Base-by-base conservation (phyloP, 1,140 invertebrate genomes). In the Mylabris phalerata region DNA sequence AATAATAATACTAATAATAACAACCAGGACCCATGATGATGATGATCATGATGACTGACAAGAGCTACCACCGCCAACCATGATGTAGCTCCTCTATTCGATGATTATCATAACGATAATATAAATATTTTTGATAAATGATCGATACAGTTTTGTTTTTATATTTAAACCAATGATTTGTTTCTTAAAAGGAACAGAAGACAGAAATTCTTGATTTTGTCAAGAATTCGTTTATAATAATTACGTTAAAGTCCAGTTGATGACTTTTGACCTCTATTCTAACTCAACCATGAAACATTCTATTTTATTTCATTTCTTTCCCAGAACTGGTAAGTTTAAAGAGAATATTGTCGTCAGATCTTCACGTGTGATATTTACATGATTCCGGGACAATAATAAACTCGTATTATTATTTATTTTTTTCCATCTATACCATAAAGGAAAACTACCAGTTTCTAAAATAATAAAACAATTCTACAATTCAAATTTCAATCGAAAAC, bases 281-380 rank as follows among this genome's bases (percentile, higher is more conserved):
- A 43, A 43, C 39, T 32, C 40, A 43, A 43, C 50, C 50, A 25
- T 52, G 50, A 52, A 27, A n/a, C 50, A 7, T 49, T 26, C 7
- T 32, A 32, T 32, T 32, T 32, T 7, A 5, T 32, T 32, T 32
- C 7, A 32, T 32, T 7, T 32, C 4, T 10, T 54, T 54, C 51
- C 43, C 42, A 45, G 51, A 54, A 52, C 44, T 26, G 25, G 10
- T 10, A 48, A 25, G 13, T 11, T 46, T 26, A 43, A 39, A 19
- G 48, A 50, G 48, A 27, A 9, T 10, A 39, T 38, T 13, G 50
- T 32, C 32, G 32, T 32, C 7, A 27, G 50, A 52, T 52, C 50
- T 42, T 52, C 50, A 52, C 50, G 19, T 52, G 50, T 52, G 50
- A 52, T 54, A 54, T 54, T 54, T 54, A 54, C 42, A 27, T 41